These are phyloP conservation scores for Neodon shergylaensis DNA, from an alignment of 2,113 vertebrate genomes.

Conservation along the genomic window DNA sequence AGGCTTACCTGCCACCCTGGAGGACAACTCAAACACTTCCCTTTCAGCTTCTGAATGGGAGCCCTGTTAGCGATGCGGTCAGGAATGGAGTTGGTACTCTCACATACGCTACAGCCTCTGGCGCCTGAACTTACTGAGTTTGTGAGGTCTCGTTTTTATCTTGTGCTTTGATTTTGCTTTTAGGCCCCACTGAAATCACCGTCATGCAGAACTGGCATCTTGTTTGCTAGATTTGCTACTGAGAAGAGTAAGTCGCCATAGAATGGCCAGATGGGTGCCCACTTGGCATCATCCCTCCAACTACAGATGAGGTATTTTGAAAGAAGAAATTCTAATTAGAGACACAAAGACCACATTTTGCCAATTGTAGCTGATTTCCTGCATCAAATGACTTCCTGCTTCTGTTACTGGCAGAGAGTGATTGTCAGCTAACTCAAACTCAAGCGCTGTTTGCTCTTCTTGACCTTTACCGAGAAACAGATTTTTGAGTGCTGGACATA, in stretches of 20 bases:
- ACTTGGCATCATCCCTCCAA: neutral
- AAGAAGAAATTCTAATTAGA: conserved; percentile 47
- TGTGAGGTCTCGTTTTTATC: neutral
- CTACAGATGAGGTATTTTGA: conserved; percentile 34
- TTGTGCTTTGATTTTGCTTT: conserved; percentile 39
- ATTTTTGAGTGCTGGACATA: conserved; percentile 64
- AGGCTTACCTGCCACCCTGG: no score
- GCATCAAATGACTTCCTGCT: conserved; percentile 54
- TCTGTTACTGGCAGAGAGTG: conserved; percentile 50
- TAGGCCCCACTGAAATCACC: neutral
- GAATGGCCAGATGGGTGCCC: neutral
- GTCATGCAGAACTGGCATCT: neutral
- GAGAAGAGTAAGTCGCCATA: conserved; percentile 17
- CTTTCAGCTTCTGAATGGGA: no score
- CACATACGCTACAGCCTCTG: no score
- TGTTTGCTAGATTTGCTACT: conserved; percentile 23
- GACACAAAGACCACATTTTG: neutral
- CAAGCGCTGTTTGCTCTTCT: conserved; percentile 56
- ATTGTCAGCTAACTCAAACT: conserved; percentile 66
- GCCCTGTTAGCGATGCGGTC: no score
- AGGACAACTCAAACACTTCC: no score
- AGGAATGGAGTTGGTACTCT: no score
- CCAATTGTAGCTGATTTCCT: conserved; percentile 58
- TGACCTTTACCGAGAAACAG: conserved; percentile 75
- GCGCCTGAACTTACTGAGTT: neutral